Evolutionary conservation across 2,888 invertebrate species (phyloP).

Genomic region (Chrysodeixis includens): DNA sequence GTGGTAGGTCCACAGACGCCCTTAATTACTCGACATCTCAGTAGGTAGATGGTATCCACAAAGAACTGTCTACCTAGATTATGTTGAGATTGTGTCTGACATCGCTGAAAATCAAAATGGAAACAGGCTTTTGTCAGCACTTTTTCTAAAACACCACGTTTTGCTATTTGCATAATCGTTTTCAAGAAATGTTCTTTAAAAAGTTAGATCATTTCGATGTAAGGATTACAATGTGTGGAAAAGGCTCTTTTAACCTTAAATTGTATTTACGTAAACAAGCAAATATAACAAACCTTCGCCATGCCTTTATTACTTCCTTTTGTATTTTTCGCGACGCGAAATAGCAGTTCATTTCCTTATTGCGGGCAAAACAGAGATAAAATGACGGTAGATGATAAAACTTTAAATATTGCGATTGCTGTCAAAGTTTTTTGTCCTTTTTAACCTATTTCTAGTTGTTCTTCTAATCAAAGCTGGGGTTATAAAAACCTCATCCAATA

Average conservation of each 20-base stretch:
- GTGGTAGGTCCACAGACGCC: neutral
- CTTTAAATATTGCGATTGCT: conserved; percentile 23
- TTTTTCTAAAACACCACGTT: conserved; percentile 44
- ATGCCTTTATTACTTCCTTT: conserved; percentile 31
- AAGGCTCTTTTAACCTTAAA: neutral
- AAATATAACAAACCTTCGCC: neutral
- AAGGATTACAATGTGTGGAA: conserved; percentile 20
- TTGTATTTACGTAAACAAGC: neutral
- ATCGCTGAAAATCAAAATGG: conserved; percentile 30
- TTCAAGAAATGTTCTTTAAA: conserved; percentile 33
- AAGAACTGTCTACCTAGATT: conserved; percentile 35
- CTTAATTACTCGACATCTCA: neutral
- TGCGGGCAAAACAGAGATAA: conserved; percentile 34
- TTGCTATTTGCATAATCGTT: conserved; percentile 25
- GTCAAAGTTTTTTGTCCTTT: neutral
- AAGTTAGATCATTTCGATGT: conserved; percentile 26
- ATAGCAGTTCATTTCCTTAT: conserved; percentile 27
- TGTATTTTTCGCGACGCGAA: conserved; percentile 31
- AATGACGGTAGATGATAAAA: conserved; percentile 23
- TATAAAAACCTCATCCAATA: too few relatives aligned
- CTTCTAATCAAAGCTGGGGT: neutral
- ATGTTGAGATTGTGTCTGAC: conserved; percentile 29
- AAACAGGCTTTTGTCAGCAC: conserved; percentile 39
- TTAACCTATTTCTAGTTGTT: neutral
- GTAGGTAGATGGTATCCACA: conserved; percentile 23